These are phyloP conservation scores for Panopea generosa DNA, from an alignment of 2,888 invertebrate genomes.

Conservation along the genomic window DNA sequence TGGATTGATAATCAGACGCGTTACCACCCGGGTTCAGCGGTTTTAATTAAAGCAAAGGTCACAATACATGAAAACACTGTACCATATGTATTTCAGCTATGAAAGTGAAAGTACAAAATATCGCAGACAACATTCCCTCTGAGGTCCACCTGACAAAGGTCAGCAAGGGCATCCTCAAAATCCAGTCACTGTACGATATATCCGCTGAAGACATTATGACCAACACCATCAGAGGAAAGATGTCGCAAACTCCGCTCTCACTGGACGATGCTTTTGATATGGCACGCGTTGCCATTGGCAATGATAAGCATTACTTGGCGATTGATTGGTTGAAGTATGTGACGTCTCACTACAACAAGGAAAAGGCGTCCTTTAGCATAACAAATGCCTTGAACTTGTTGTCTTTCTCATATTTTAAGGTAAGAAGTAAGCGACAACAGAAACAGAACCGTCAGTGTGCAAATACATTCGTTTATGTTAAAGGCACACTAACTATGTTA, in stretches of 20 bases:
- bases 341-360: conserved; percentile 11
- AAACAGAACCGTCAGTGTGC: no score
- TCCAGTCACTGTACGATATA: conserved; percentile 57
- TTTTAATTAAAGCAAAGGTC: no score
- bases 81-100: conserved; percentile 37
- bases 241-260: conserved; percentile 51
- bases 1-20: no score
- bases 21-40: no score
- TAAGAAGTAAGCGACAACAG: no score
- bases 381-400: conserved; percentile 48
- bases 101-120: conserved; percentile 59
- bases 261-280: conserved; percentile 66
- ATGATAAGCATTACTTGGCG: conserved; percentile 38
- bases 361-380: conserved; percentile 21
- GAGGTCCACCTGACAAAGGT: conserved; percentile 46
- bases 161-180: conserved; percentile 40
- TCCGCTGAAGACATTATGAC: conserved; percentile 46
- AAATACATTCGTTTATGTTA: no score
- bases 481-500: no score
- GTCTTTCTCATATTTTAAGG: conserved; percentile 67
- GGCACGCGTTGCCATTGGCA: conserved; percentile 55
- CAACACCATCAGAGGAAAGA: conserved; percentile 45
- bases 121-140: conserved; percentile 66
- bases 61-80: no score
- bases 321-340: conserved; percentile 59